Conservation (phyloP, 2,797 vertebrate genomes). For the Tolypeutes matacus region DNA sequence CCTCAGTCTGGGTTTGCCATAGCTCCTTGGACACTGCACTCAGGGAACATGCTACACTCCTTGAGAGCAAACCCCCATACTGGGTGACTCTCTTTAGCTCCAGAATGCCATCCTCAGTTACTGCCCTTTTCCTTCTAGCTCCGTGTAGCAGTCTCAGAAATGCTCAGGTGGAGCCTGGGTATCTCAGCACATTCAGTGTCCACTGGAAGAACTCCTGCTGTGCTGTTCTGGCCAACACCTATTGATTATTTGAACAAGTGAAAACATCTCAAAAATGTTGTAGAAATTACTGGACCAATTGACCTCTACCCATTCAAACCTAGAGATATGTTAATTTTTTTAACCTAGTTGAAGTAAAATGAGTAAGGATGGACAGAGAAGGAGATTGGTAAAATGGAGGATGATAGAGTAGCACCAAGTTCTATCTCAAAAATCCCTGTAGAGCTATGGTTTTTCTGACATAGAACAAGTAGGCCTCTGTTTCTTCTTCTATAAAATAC, state of each 20-base stretch:
- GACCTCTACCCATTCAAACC: neutral
- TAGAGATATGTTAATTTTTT: neutral
- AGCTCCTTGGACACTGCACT: neutral
- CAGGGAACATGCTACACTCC: neutral
- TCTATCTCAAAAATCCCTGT: neutral
- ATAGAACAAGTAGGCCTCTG: neutral
- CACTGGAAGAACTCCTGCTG: neutral
- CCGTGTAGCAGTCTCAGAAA: neutral
- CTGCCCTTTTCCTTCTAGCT: no score
- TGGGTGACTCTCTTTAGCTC: neutral
- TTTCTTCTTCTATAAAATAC: neutral
- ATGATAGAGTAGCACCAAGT: neutral
- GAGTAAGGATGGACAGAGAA: neutral
- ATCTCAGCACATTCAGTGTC: neutral
- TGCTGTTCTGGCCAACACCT: neutral
- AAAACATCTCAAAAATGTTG: neutral
- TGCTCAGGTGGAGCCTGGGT: neutral
- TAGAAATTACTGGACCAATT: no score
- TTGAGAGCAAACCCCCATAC: neutral
- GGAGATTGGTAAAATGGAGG: neutral
- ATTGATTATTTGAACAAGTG: neutral
- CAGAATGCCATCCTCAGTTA: rapidly evolving
- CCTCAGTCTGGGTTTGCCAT: neutral
- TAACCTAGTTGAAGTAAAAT: neutral
- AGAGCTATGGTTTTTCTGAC: neutral